phyloP scores from a whole-genome alignment of 2,797 vertebrate genomes.

The Neosalanx taihuensis region DNA sequence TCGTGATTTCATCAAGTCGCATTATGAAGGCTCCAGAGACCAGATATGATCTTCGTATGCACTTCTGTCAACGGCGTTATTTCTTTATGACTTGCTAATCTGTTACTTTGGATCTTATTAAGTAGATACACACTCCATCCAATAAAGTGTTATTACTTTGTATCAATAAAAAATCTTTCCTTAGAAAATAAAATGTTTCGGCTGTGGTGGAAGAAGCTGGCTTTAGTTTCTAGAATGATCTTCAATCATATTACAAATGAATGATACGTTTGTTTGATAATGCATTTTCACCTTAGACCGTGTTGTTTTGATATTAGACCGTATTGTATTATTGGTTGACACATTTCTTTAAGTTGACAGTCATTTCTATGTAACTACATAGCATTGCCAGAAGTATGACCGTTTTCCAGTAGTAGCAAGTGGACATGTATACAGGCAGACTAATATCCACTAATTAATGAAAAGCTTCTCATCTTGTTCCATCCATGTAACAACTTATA shows the following conservation, averaged over 20 bases:
- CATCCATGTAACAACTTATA: too few species aligned
- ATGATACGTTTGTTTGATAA: slow-evolving; percentile 24
- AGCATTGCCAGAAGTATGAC: too few species aligned
- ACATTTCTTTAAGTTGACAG: background rate
- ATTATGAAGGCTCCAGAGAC: background rate
- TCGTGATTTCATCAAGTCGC: too few species aligned
- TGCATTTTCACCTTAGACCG: slow-evolving; percentile 28
- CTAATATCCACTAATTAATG: too few species aligned
- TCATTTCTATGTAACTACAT: background rate
- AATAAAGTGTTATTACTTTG: slow-evolving; percentile 41
- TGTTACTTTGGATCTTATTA: slow-evolving; percentile 39
- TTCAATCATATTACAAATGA: slow-evolving; percentile 44
- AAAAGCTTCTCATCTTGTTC: too few species aligned
- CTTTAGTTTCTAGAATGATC: slow-evolving; percentile 25
- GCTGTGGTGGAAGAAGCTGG: slow-evolving; percentile 19
- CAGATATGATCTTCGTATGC: background rate
- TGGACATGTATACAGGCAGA: too few species aligned
- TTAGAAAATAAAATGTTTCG: slow-evolving; percentile 3
- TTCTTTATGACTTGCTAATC: slow-evolving; percentile 36
- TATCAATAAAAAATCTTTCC: slow-evolving; percentile 24
- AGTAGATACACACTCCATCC: too few species aligned
- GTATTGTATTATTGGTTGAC: slow-evolving; percentile 19
- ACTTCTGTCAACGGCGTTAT: slow-evolving; percentile 35
- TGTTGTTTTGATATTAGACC: slow-evolving; percentile 19
- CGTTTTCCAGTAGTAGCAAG: too few species aligned